These are phyloP conservation scores for Lissonota sp. DNA, from an alignment of 2,888 invertebrate genomes.

Conservation along the genomic window DNA sequence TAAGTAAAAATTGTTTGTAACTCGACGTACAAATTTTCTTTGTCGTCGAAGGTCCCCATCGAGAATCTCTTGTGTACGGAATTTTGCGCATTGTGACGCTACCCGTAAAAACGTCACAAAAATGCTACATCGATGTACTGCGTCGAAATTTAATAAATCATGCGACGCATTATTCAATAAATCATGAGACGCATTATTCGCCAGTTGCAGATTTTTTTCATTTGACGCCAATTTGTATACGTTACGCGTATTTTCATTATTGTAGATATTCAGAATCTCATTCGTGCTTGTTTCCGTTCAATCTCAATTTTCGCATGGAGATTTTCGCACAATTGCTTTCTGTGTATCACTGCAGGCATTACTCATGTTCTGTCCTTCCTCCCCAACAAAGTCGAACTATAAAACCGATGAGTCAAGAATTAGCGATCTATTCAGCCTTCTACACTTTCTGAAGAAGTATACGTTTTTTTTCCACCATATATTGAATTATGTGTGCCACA, in stretches of 20 bases:
- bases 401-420: slow-evolving; percentile 51
- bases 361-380: slow-evolving; percentile 16
- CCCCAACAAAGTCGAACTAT: not conserved
- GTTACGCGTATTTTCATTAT: not conserved
- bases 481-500: too few species aligned
- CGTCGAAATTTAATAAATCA: slow-evolving; percentile 53
- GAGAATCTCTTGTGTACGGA: too few species aligned
- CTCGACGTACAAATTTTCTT: slow-evolving; percentile 56
- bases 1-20: slow-evolving; percentile 74
- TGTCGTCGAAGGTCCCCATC: slow-evolving; percentile 19
- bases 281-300: not conserved
- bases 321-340: too few species aligned
- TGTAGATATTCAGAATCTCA: not conserved
- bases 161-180: not conserved
- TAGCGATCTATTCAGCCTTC: not conserved
- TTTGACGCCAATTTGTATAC: not conserved
- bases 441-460: not conserved
- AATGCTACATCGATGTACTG: slow-evolving; percentile 31
- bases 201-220: slow-evolving; percentile 10
- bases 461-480: not conserved
- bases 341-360: slow-evolving; percentile 8
- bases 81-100: too few species aligned
- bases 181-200: slow-evolving; percentile 32
- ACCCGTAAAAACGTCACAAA: too few species aligned
- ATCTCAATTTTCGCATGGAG: too few species aligned